Evolutionary conservation across 2,888 invertebrate genomes (phyloP), one percentile per base, ranked within the genome.

Genomic region (Pristionchus arcanus): DNA sequence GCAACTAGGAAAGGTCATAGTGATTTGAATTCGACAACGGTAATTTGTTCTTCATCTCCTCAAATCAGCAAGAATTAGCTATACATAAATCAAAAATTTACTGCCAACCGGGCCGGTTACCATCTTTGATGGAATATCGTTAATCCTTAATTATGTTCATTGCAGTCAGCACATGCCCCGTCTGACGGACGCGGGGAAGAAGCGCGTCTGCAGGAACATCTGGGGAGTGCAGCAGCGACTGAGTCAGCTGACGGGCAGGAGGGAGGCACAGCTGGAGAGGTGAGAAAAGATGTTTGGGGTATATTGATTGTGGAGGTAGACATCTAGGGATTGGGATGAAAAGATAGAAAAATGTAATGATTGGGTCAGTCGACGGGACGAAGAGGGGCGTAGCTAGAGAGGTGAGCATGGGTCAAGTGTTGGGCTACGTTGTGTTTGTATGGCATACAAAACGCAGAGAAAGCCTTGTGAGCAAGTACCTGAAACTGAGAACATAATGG

Each of bases 201-300:
- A 97, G 95, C 96, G 90, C 90, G 96, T 96, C 95, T 97, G 97
- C 94, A 96, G 97, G 21, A 97, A 98, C 95, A 97, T 98, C 34
- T 97, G 97, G 95, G 97, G 97, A 0, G 96, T 98, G 49, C 97
- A 98, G 95, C 97, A 97, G 95, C 97, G 97, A 11, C 95, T 98
- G n/a, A 97, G 97, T 71, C 97, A 97, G 94, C 97, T 98, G 90
- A 97, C 97, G 66, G 53, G 89, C 1, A 59, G 89, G 66, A 89
- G 89, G 25, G 89, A 89, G 31, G 89, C 89, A 15, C 81, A 89
- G 49, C 28, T 89, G 66, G 89, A 89, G n/a, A 89, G 87, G 87
- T 88, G 55, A 86, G 55, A 19, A 2, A 3, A 3, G 42, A 3
- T 13, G n/a, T n/a, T n/a, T n/a, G n/a, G n/a, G n/a, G n/a, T n/a